Evolutionary conservation across 2,797 vertebrate species (phyloP).

Genomic region (Setipinna tenuifilis): DNA sequence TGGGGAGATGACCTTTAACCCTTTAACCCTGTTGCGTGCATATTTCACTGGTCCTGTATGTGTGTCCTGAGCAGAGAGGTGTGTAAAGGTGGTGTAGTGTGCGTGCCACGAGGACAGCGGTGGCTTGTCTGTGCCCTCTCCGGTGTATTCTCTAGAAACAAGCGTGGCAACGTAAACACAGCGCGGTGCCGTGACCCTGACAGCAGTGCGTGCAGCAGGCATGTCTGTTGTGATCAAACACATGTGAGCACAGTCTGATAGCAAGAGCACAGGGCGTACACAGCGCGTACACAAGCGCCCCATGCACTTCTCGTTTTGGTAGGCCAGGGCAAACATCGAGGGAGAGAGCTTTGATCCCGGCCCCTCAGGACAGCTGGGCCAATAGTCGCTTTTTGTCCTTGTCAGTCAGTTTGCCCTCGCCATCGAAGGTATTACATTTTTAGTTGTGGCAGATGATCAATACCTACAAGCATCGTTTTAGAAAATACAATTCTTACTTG

Average conservation of each 20-base stretch:
- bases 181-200: constrained; percentile 1
- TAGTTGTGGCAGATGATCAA: neutral
- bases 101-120: neutral
- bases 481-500: neutral
- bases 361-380: neutral
- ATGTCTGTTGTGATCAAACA: neutral
- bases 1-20: neutral
- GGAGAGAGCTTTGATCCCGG: neutral
- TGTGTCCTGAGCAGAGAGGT: neutral
- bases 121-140: neutral
- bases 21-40: too few relatives aligned
- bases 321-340: neutral
- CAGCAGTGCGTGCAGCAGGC: neutral
- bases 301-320: neutral
- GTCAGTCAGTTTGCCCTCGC: neutral
- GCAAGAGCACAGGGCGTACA: neutral
- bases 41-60: too few relatives aligned
- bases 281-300: neutral
- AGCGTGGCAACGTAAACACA: neutral
- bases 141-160: neutral
- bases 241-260: neutral
- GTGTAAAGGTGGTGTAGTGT: neutral
- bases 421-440: neutral
- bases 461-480: neutral
- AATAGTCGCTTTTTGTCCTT: neutral